Conservation (phyloP, 53 echinoderm and acorn worm genomes). For the Stichopus horrens region DNA sequence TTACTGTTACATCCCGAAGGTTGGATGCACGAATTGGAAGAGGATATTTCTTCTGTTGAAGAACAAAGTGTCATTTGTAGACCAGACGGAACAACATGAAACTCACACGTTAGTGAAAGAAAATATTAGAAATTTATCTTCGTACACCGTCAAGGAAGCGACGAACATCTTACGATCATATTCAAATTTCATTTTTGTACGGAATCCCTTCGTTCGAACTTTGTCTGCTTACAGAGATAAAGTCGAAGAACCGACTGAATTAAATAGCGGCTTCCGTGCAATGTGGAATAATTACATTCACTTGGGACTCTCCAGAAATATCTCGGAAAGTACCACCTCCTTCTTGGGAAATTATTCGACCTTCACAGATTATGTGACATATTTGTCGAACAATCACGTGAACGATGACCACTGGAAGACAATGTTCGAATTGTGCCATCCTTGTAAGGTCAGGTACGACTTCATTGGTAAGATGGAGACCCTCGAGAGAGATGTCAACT, state of each 20-base stretch:
- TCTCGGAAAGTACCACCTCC: background rate
- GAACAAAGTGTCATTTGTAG: constrained; percentile 3
- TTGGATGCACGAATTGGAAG: constrained; percentile 15
- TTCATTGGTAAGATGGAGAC: constrained; percentile 60
- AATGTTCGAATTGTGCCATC: constrained; percentile 58
- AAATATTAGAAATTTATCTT: constrained; percentile 48
- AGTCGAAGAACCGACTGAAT: constrained; percentile 38
- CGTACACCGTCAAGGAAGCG: constrained; percentile 50
- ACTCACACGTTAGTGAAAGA: constrained; percentile 31
- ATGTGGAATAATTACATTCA: constrained; percentile 50
- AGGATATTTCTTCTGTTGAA: constrained; percentile 32
- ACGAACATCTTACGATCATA: constrained; percentile 45
- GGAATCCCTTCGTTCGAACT: constrained; percentile 61
- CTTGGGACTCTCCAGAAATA: background rate
- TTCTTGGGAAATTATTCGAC: constrained; percentile 50
- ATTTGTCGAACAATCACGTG: constrained; percentile 45
- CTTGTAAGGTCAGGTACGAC: constrained; percentile 57
- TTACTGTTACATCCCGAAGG: constrained; percentile 8
- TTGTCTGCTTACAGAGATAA: constrained; percentile 65
- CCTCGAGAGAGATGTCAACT: constrained; percentile 56
- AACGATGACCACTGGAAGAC: constrained; percentile 68
- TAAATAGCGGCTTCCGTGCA: constrained; percentile 50
- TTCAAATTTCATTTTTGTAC: constrained; percentile 55
- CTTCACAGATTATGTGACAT: constrained; percentile 53
- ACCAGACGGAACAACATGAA: constrained; percentile 32